phyloP scores from a whole-genome alignment of 2,888 invertebrate genomes.

The Lasioglossum zephyrum region DNA sequence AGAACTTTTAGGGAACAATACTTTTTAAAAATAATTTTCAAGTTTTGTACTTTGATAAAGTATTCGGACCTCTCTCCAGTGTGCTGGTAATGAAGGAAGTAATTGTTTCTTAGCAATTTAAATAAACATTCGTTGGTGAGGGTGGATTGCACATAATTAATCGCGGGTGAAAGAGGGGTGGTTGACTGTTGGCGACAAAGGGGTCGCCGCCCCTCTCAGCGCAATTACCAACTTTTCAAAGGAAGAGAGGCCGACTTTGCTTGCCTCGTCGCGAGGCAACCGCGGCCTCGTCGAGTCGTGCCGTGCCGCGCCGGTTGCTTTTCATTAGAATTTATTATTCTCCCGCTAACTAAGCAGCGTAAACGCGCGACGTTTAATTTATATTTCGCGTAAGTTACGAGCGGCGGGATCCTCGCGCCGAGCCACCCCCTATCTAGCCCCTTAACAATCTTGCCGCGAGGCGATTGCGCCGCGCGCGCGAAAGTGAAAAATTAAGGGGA shows the following conservation, averaged over 20 bases:
- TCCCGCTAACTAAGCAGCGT: conserved; percentile 65
- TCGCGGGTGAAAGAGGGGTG: neutral
- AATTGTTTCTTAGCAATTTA: neutral
- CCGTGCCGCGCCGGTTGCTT: conserved; percentile 56
- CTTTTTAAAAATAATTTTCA: too few species aligned
- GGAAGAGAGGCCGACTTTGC: conserved; percentile 21
- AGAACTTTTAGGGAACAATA: neutral
- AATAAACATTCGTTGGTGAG: neutral
- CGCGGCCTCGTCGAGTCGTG: neutral
- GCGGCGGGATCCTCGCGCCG: conserved; percentile 10
- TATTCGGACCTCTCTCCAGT: neutral
- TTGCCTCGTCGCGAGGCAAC: neutral
- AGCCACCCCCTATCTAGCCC: conserved; percentile 33
- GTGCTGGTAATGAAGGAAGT: neutral
- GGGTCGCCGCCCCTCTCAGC: conserved; percentile 16
- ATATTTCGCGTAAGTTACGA: conserved; percentile 63
- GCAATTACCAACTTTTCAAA: conserved; percentile 67
- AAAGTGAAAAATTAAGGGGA: conserved; percentile 58
- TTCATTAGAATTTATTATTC: conserved; percentile 74
- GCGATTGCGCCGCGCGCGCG: conserved; percentile 36
- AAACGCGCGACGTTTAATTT: conserved; percentile 70
- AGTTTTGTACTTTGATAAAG: neutral
- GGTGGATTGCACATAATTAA: neutral
- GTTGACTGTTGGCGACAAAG: conserved; percentile 27
- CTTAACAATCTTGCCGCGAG: conserved; percentile 42